Evolutionary conservation across 23 tunicate species (phyloP), one percentile per base, ranked within the genome.

Genomic region (Halocynthia roretzi): DNA sequence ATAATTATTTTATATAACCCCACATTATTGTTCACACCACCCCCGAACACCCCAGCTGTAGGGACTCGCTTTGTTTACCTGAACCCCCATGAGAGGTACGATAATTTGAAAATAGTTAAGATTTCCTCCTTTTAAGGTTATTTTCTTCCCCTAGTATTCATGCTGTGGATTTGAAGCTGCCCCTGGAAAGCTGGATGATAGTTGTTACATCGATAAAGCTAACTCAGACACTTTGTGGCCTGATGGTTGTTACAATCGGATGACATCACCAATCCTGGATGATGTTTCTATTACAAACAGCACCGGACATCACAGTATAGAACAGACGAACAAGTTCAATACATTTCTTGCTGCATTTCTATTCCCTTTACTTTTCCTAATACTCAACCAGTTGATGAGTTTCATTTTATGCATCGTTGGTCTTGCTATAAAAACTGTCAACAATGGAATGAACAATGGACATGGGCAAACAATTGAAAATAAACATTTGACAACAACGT

Each of bases 131-230:
- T 0, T 31, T 31, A 31, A 31, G 44, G 4, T 31, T 31, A 31
- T 31, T 31, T 31, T 31, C 19, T 65, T 15, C 6, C 22, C 31
- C 0, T 65, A 65, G 70, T 65, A 65, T 15, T 65, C 70, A 10
- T 65, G 70, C 19, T 65, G 70, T 65, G 70, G 70, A 8, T 65
- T 65, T 2, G 70, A 65, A 10, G 22, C 70, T 65, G 10, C 70
- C 5, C 48, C 15, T 15, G 70, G 31, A 65, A 20, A 65, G 10
- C 70, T 65, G 70, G 31, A 65, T 9, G 70, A 65, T 65, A 20
- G 48, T 5, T 65, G 48, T 65, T 65, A 48, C 31, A 20, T 20
- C 19, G 70, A 40, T 8, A 65, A 65, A 9, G 70, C 22, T 5
- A 65, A 40, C 9, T 48, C 31, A 10, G 48, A 8, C 70, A 65